Conservation (phyloP, 1,140 invertebrate genomes). For the Sinonovacula constricta region DNA sequence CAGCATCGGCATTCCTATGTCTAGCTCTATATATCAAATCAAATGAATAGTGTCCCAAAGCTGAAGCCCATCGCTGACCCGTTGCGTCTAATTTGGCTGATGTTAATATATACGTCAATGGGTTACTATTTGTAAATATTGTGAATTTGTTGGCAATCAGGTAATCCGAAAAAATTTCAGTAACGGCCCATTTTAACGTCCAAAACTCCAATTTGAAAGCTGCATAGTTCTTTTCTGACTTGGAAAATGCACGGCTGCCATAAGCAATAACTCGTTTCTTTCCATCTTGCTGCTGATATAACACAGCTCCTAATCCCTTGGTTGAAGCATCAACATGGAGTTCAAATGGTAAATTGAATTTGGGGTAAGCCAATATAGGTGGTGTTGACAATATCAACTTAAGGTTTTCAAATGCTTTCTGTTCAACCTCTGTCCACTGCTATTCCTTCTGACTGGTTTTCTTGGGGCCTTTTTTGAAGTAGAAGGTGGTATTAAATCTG, state of each 20-base stretch:
- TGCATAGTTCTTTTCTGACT: constrained; percentile 44
- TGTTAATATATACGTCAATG: constrained; percentile 45
- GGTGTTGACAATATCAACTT: constrained; percentile 34
- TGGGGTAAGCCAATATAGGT: constrained; percentile 3
- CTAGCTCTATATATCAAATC: constrained; percentile 34
- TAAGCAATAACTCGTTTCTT: constrained; percentile 38
- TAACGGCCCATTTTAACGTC: constrained; percentile 49
- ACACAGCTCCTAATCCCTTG: neutral
- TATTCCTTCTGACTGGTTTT: neutral
- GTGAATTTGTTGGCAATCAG: constrained; percentile 20
- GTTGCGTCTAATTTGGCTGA: constrained; percentile 47
- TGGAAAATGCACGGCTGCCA: constrained; percentile 31
- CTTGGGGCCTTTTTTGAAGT: neutral
- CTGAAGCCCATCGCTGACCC: constrained; percentile 41
- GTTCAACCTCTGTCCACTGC: neutral
- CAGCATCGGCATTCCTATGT: constrained; percentile 25
- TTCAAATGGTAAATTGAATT: constrained; percentile 18
- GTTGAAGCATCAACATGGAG: constrained; percentile 3
- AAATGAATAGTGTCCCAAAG: constrained; percentile 22
- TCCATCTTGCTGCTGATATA: constrained; percentile 12
- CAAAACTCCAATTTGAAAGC: constrained; percentile 45
- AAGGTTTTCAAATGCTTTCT: constrained; percentile 44
- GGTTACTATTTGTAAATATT: constrained; percentile 36
- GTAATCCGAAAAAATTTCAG: constrained; percentile 43
- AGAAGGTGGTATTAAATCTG: constrained; percentile 20